Conservation (phyloP, 2,797 vertebrate genomes). For the Delichon dasypus region DNA sequence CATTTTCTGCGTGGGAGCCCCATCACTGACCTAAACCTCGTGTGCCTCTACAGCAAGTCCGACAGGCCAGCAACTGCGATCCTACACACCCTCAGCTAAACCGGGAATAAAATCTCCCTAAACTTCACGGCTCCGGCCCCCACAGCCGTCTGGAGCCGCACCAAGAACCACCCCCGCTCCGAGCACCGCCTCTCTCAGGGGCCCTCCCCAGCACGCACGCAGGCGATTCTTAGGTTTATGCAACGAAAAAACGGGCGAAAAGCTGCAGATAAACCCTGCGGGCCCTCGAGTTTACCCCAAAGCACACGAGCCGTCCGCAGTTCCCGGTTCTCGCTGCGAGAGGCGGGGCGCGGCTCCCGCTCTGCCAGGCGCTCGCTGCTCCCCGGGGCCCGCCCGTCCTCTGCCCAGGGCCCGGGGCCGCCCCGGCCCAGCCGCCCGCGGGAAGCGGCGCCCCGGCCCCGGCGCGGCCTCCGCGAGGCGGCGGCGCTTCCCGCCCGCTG, state of each 20-base stretch:
- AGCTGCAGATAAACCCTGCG: not conserved
- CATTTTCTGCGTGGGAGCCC: not conserved
- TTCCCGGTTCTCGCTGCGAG: not conserved
- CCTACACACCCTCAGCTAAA: accelerated
- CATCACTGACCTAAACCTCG: accelerated
- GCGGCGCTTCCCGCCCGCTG: not conserved
- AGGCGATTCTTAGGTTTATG: accelerated
- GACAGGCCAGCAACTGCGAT: accelerated
- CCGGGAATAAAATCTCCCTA: accelerated
- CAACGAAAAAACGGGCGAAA: not conserved
- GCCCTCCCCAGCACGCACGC: not conserved
- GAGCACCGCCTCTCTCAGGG: not conserved
- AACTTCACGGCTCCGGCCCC: accelerated
- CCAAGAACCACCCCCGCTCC: too few species aligned
- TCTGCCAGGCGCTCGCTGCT: not conserved
- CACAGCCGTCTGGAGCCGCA: too few species aligned
- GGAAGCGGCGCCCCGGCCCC: not conserved
- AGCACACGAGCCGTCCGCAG: not conserved
- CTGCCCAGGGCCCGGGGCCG: not conserved
- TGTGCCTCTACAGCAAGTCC: accelerated
- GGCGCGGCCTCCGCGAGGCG: not conserved
- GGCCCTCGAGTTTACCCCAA: not conserved
- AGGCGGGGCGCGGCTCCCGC: not conserved
- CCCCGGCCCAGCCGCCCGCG: not conserved
- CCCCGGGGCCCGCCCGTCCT: not conserved